Base-by-base conservation (phyloP, 2,113 vertebrate genomes). In the Eidolon helvum region DNA sequence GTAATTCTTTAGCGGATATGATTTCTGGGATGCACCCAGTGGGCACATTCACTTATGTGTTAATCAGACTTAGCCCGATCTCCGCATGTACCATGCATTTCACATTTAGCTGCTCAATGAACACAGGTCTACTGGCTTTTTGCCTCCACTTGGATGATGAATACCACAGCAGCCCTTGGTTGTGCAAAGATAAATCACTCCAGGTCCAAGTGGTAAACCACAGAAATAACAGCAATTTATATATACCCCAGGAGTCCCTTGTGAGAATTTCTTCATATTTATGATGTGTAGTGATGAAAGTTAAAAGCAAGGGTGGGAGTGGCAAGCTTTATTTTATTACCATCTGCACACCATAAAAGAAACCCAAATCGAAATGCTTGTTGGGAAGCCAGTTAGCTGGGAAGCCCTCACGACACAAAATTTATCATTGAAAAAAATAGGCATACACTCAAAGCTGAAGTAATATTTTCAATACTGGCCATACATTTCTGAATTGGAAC, bases 201-300 rank as follows among this genome's bases (percentile, higher is more conserved):
- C 35, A 8, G 68, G 93, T 87, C 87, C 43, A 84, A 96, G 83
- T 94, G 93, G 96, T 85, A 96, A 97, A 59, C 91, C 89, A 90
- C 79, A 94, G 94, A 92, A 98, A 95, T 92, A 96, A 93, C 79
- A 97, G 79, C 91, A 91, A 97, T 97, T 97, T 96, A 82, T 95
- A 95, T n/a, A 84, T 15, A 87, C 93, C 84, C 69, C 65, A 65
- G 48, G 83, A 90, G 95, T 87, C 96, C 97, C 93, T 90, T 35
- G 74, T n/a, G 95, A 95, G 79, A 61, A n/a, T 35, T 61, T 61
- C 74, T 80, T 65, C 59, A 21, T 95, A 53, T 93, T 97, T 95
- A 95, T 94, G 90, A 96, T 72, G 28, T 5, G 33, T n/a, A 71
- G 55, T 82, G 91, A 97, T 15, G 79, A 77, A 80, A 87, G 90